Conservation (phyloP, 1,140 invertebrate genomes). For the Babylonia areolata region DNA sequence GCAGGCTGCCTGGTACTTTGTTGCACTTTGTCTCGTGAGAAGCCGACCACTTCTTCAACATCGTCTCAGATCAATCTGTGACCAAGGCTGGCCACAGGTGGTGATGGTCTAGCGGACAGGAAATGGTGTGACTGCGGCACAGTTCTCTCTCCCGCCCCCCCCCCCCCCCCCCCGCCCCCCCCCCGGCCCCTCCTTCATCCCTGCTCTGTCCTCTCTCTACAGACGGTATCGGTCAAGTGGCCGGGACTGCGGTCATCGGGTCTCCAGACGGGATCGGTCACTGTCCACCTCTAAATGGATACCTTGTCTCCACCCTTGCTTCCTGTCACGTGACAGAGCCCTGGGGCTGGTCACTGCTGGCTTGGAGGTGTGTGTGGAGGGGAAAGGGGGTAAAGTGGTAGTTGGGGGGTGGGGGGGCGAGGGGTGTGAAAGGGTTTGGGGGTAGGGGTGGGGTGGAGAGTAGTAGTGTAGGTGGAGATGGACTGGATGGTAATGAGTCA, state of each 20-base stretch:
- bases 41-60: too few species aligned
- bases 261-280: not conserved
- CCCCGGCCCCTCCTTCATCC: not conserved
- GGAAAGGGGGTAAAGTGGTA: not conserved
- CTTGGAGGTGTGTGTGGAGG: not conserved
- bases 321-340: not conserved
- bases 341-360: not conserved
- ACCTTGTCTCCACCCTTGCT: not conserved
- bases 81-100: conserved; percentile 10
- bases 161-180: not conserved
- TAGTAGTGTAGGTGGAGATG: too few species aligned
- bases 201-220: too few species aligned
- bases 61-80: too few species aligned
- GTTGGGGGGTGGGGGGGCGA: not conserved
- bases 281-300: not conserved
- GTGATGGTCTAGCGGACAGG: not conserved
- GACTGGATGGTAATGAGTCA: too few species aligned
- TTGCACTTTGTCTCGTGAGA: too few species aligned
- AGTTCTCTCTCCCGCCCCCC: too few species aligned
- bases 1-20: too few species aligned
- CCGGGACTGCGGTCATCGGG: not conserved
- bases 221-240: not conserved
- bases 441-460: too few species aligned
- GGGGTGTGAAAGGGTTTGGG: too few species aligned
- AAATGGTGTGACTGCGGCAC: too few species aligned